phyloP scores from a whole-genome alignment of 2,888 invertebrate species.

The Strigamia transsilvanica region DNA sequence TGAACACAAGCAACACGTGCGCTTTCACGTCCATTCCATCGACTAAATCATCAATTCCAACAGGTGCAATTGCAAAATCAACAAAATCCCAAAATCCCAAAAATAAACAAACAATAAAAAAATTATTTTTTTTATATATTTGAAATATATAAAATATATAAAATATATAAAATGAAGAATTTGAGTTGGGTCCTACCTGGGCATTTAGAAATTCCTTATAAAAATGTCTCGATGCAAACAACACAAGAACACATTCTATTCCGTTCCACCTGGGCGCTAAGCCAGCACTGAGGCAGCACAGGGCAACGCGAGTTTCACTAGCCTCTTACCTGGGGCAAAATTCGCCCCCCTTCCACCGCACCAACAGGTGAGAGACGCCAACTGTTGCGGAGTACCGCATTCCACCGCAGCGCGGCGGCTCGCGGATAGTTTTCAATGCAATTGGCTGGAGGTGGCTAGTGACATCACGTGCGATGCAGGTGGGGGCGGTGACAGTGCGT shows the following conservation, averaged over 20 bases:
- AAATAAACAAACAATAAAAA: no score
- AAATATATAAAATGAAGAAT: background rate
- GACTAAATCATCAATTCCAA: background rate
- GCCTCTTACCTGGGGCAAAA: constrained; percentile 37
- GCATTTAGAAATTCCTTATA: constrained; percentile 4
- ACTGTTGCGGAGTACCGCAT: constrained; percentile 39
- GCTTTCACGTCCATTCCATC: constrained; percentile 18
- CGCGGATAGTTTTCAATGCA: background rate
- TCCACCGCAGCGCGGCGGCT: constrained; percentile 25
- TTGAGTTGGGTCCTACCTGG: background rate
- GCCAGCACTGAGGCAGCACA: constrained; percentile 44
- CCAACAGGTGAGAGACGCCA: constrained; percentile 39
- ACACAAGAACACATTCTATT: constrained; percentile 34
- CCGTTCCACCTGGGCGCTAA: constrained; percentile 44
- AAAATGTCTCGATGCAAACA: background rate
- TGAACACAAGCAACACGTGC: constrained; percentile 36
- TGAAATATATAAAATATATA: background rate
- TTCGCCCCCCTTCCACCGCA: constrained; percentile 4
- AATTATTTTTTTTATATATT: background rate
- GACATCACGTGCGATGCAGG: constrained; percentile 29
- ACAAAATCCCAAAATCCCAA: background rate
- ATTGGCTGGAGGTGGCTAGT: background rate
- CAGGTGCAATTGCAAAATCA: background rate
- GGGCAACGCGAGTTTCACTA: constrained; percentile 42
- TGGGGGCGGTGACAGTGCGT: constrained; percentile 33